Percentiles rank a stretch among this genome's conserved stretches.
These are phyloP conservation scores for Melinaea marsaeus DNA, from an alignment of 2,888 invertebrate species.

Conservation along the genomic window DNA sequence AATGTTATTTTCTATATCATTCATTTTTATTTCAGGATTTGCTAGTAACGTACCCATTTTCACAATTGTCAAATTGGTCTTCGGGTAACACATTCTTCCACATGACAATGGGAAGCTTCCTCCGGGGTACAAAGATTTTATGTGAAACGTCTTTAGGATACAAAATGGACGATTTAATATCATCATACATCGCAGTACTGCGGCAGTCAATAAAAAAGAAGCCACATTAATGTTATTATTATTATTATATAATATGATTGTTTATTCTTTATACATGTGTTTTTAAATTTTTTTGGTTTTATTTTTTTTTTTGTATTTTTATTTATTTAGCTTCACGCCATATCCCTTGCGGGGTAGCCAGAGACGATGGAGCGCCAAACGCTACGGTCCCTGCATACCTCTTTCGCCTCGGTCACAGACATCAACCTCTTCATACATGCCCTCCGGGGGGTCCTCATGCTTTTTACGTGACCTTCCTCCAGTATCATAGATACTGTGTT, in stretches of 20 bases:
- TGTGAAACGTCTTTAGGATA: constrained; percentile 96
- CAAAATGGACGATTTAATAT: constrained; percentile 97
- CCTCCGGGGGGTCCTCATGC: too few relatives aligned
- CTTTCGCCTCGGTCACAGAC: too few relatives aligned
- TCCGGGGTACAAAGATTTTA: constrained; percentile 90
- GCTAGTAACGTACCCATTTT: constrained; percentile 89
- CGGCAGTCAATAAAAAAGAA: constrained; percentile 58
- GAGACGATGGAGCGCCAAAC: too few relatives aligned
- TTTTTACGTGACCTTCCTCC: too few relatives aligned
- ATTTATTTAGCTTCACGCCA: too few relatives aligned
- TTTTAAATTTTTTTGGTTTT: too few relatives aligned
- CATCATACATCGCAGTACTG: constrained; percentile 88
- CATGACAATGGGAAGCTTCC: constrained; percentile 95
- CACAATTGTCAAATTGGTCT: constrained; percentile 95
- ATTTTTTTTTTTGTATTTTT: too few relatives aligned
- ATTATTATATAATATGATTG: background rate
- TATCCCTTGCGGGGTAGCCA: too few relatives aligned
- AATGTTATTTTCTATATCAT: background rate
- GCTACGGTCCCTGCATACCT: too few relatives aligned
- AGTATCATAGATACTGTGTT: too few relatives aligned
- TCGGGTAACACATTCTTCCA: constrained; percentile 97
- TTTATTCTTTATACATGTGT: too few relatives aligned
- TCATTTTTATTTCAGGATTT: constrained; percentile 79
- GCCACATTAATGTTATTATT: constrained; percentile 25
- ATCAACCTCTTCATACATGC: too few relatives aligned